Base-by-base conservation (phyloP, 2,797 vertebrate genomes). In the Bradypodion pumilum region DNA sequence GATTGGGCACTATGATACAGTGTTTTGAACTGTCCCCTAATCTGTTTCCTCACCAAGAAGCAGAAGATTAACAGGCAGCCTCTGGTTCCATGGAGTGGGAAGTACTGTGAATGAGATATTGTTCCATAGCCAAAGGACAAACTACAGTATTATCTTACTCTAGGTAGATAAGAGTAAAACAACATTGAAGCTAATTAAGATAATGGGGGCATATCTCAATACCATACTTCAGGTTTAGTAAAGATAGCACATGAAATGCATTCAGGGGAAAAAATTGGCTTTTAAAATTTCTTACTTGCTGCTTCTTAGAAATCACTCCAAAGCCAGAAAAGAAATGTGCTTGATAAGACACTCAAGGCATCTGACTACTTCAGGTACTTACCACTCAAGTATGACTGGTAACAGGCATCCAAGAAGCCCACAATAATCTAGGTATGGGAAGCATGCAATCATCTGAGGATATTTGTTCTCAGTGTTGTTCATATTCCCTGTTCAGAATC, bases 191-290 rank as follows among this genome's bases (percentile, higher is more conserved):
- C 10, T 12, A 46, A 27, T 42, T 60, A 78, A 65, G 80, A 46
- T 84, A 82, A 65, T 56, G 78, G 65, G 72, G 29, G 44, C 82
- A 63, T 81, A 81, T 92, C 89, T 90, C 42, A 46, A 37, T 82
- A 82, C 9, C 85, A 1, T 29, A 32, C 23, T 56, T n/a, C 81
- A 1, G 66, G 37, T 35, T 0, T 32, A 74, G 46, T 6, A 83
- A 86, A 56, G 37, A 79, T 0, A 0, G 1, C 32, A 37, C 27
- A 13, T 59, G 37, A 83, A 75, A 21, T 60, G 37, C 9, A 15
- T 78, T 85, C 25, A 75, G 46, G 63, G 27, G 23, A 42, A 68
- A 79, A n/a, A 87, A 83, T 79, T 1, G 1, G 13, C 19, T 79
- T 5, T n/a, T 32, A 87, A 86, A 10, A 52, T 42, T 46, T 74